Conservation (phyloP, 1,140 invertebrate genomes). For the Centruroides sculpturatus region DNA sequence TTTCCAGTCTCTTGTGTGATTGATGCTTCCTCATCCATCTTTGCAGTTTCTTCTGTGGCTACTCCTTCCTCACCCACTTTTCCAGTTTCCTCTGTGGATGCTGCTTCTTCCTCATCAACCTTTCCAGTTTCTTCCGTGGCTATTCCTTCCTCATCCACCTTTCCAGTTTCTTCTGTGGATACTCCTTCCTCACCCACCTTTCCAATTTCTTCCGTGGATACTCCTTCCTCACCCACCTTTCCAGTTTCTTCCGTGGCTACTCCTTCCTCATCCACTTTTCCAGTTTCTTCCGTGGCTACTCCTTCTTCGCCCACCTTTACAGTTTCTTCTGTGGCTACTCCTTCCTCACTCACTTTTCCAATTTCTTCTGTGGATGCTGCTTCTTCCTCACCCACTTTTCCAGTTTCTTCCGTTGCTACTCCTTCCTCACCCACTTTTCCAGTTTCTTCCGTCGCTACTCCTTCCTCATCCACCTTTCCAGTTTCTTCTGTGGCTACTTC, state of each 20-base stretch:
- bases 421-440: constrained; percentile 8
- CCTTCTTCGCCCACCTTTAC: constrained; percentile 2
- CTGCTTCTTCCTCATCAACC: constrained; percentile 1
- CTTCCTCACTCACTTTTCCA: constrained; percentile 10
- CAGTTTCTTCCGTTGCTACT: constrained; percentile 3
- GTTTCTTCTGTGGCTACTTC: constrained; percentile 9
- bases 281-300: constrained; percentile 4
- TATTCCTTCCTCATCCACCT: constrained; percentile 9
- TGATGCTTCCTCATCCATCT: constrained; percentile 2
- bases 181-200: constrained; percentile 8
- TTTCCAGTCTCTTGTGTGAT: constrained; percentile 3
- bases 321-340: constrained; percentile 15
- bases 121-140: background rate
- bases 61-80: constrained; percentile 13
- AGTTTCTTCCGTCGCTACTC: constrained; percentile 1
- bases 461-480: constrained; percentile 3
- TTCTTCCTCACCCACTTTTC: constrained; percentile 5
- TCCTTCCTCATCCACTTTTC: constrained; percentile 2
- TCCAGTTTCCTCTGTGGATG: constrained; percentile 1
- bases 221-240: constrained; percentile 12
- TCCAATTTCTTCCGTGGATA: constrained; percentile 3
- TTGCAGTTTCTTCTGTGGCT: constrained; percentile 14
- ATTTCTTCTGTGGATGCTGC: constrained; percentile 1
- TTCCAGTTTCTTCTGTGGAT: background rate
- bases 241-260: background rate